phyloP scores from a whole-genome alignment of 2,113 vertebrate species.

The Pterocles gutturalis region DNA sequence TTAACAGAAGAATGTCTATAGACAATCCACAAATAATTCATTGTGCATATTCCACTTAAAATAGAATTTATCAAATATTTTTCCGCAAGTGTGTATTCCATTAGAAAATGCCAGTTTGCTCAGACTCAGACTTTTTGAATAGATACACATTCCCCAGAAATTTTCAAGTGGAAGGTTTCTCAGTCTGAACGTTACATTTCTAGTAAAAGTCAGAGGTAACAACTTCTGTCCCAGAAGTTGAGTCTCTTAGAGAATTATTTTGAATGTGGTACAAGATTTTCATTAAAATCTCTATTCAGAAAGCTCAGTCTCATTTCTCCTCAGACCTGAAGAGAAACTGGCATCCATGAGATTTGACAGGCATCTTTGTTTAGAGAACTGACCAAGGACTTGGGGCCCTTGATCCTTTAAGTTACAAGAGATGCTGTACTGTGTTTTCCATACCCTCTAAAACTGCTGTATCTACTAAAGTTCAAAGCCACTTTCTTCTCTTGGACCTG shows the following conservation, averaged over 20 bases:
- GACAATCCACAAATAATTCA: neutral
- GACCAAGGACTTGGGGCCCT: accelerated
- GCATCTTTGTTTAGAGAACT: neutral
- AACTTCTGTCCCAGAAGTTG: neutral
- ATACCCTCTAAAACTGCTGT: neutral
- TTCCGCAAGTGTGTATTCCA: neutral
- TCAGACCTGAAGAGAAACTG: neutral
- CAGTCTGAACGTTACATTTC: neutral
- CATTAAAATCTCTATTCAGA: neutral
- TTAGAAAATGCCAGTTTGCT: neutral
- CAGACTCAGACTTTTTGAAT: neutral
- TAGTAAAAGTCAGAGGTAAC: neutral
- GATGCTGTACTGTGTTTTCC: neutral
- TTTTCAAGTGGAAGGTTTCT: neutral
- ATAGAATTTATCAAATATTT: neutral
- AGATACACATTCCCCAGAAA: neutral
- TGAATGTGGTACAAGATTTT: neutral
- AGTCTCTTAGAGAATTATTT: neutral
- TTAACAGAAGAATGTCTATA: neutral
- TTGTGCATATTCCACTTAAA: neutral
- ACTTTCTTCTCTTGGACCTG: neutral
- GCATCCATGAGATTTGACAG: neutral
- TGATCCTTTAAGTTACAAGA: neutral
- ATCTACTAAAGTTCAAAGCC: neutral
- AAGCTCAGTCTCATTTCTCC: neutral